Evolutionary conservation across 2,113 vertebrate species (phyloP).

Genomic region (Pteropus alecto): DNA sequence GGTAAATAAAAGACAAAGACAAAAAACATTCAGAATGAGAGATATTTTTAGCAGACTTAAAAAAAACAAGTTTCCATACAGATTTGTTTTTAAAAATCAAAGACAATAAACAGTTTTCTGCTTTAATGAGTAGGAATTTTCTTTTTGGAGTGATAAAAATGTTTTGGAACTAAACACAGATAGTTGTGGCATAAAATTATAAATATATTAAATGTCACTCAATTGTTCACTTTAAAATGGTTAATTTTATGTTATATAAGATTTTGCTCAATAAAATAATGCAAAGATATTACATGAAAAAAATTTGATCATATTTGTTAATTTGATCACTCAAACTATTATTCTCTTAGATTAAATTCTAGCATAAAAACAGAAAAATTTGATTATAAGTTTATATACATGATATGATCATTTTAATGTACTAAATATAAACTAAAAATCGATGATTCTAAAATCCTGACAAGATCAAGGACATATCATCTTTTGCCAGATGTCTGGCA

Average conservation of each 20-base stretch:
- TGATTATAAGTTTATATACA: conserved; percentile 36
- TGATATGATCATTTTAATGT: neutral
- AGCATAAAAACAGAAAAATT: neutral
- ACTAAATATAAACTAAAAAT: conserved; percentile 40
- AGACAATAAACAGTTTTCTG: neutral
- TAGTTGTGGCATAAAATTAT: neutral
- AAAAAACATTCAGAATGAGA: neutral
- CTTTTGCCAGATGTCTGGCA: conserved; percentile 21
- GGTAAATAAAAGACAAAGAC: neutral
- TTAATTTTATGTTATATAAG: neutral
- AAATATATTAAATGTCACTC: neutral
- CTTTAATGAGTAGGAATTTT: neutral
- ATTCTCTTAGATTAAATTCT: neutral
- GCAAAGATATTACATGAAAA: neutral
- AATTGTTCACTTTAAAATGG: neutral
- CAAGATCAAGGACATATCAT: neutral
- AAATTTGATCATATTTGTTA: neutral
- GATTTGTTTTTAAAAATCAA: neutral
- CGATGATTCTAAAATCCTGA: conserved; percentile 16
- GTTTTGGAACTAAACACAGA: neutral
- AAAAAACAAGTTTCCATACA: neutral
- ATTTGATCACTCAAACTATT: neutral
- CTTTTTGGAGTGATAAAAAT: neutral
- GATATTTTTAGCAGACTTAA: neutral
- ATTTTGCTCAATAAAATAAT: neutral